phyloP scores from a whole-genome alignment of 2,888 invertebrate genomes.

The Smittia aterrima region DNA sequence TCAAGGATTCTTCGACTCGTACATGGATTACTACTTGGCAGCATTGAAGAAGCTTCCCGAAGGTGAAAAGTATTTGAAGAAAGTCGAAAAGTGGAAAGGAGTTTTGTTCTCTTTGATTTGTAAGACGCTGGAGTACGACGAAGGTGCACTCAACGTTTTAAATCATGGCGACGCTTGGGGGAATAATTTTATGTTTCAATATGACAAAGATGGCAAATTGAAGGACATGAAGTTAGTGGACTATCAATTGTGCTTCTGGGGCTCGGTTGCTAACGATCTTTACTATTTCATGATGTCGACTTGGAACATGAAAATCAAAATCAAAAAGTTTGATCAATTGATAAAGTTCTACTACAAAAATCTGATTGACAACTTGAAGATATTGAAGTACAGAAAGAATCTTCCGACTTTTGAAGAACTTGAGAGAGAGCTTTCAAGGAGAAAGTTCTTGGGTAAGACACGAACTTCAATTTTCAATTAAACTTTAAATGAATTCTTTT shows the following conservation, averaged over 20 bases:
- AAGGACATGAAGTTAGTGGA: constrained; percentile 51
- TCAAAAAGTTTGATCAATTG: constrained; percentile 45
- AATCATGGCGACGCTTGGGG: constrained; percentile 57
- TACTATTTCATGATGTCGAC: constrained; percentile 48
- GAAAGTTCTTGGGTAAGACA: constrained; percentile 46
- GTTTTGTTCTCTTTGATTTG: constrained; percentile 46
- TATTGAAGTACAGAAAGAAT: constrained; percentile 45
- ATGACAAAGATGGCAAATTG: constrained; percentile 46
- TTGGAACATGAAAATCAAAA: constrained; percentile 45
- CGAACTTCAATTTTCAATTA: not conserved
- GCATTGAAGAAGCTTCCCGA: constrained; percentile 13
- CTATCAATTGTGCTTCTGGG: constrained; percentile 48
- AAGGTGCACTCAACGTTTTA: constrained; percentile 51
- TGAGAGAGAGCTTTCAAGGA: constrained; percentile 46
- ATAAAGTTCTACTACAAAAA: constrained; percentile 46
- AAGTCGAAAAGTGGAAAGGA: constrained; percentile 42
- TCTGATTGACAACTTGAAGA: constrained; percentile 45
- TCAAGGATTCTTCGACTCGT: not conserved
- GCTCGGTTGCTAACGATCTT: constrained; percentile 49
- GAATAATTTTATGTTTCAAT: constrained; percentile 55
- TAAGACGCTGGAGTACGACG: constrained; percentile 46
- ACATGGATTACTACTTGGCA: not conserved
- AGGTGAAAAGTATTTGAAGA: not conserved
- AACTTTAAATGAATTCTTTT: not conserved
- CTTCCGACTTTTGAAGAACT: constrained; percentile 47